Base-by-base conservation (phyloP, 53 echinoderm and acorn worm genomes). In the Patiria pectinifera region DNA sequence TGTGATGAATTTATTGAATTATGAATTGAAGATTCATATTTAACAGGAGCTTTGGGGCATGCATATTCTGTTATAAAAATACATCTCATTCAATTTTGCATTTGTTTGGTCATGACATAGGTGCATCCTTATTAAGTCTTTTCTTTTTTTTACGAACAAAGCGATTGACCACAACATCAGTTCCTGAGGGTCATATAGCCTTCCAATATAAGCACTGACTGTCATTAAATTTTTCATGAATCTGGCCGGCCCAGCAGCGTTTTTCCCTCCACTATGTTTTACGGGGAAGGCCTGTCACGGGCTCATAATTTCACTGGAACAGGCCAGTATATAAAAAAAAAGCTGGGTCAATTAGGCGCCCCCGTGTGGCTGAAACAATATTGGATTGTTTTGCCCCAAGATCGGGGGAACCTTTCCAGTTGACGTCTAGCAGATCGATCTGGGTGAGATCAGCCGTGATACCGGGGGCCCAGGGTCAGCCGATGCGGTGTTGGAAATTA, bases 341-440 rank as follows among this genome's bases (percentile, higher is more conserved):
- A 14, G 19, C 15, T 66, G 3, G 19, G 19, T 3, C 19, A 45
- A 45, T 78, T 78, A 45, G 22, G 46, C 5, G 22, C 21, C 44
- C 21, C n/a, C 6, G 48, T 71, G 71, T 58, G 72, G 71, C 72
- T 49, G 14, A 75, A 71, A 74, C 25, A 86, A 86, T 86, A 86
- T 86, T 86, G 74, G 74, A 86, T 86, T 86, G 86, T 86, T 72
- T 24, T 58, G 12, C 48, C 71, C 86, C 69, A 43, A 70, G 85
- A 85, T 19, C 14, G 22, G 76, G 26, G 85, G 19, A 85, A 85
- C 85, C 45, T 85, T 69, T 62, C 45, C 48, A 35, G 46, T 70
- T 66, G 71, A 85, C 83, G 45, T 70, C 45, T 25, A 18, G 66
- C 24, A 22, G 74, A 74, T 74, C 74, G 74, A 74, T 74, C 15